Percentiles rank a stretch among this genome's conserved stretches.
phyloP scores from a whole-genome alignment of 1,140 invertebrate genomes.

The Chironomus tepperi region DNA sequence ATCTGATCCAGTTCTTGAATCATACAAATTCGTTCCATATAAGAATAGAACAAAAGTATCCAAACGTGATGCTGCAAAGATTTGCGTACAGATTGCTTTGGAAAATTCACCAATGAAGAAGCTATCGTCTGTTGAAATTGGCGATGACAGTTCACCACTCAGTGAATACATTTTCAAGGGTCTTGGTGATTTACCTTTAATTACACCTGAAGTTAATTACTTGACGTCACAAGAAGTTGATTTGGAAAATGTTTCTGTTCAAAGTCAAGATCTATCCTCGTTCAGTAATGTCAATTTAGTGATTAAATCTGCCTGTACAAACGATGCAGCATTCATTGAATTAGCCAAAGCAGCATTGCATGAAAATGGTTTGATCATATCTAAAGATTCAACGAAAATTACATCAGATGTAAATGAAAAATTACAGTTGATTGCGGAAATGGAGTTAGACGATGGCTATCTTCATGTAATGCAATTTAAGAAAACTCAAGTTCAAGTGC shows the following conservation, averaged over 20 bases:
- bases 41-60: constrained; percentile 39
- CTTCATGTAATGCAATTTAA: constrained; percentile 35
- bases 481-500: constrained; percentile 25
- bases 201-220: constrained; percentile 40
- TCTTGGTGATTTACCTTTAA: constrained; percentile 49
- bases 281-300: constrained; percentile 50
- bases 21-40: constrained; percentile 68
- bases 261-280: constrained; percentile 48
- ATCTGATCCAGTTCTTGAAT: constrained; percentile 59
- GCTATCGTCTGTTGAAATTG: constrained; percentile 56
- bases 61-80: constrained; percentile 32
- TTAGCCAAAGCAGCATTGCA: constrained; percentile 33
- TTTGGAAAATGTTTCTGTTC: constrained; percentile 47
- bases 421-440: constrained; percentile 30
- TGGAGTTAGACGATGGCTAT: constrained; percentile 32
- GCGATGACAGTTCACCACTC: constrained; percentile 41
- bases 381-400: constrained; percentile 36
- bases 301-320: constrained; percentile 43
- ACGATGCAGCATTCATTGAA: constrained; percentile 32
- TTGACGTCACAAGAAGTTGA: constrained; percentile 43
- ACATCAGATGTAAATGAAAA: constrained; percentile 28
- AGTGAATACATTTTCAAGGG: constrained; percentile 36
- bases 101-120: constrained; percentile 64
- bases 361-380: constrained; percentile 44
- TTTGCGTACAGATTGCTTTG: constrained; percentile 57